Conservation (phyloP, 2,113 vertebrate genomes). For the Spea multiplicata region DNA sequence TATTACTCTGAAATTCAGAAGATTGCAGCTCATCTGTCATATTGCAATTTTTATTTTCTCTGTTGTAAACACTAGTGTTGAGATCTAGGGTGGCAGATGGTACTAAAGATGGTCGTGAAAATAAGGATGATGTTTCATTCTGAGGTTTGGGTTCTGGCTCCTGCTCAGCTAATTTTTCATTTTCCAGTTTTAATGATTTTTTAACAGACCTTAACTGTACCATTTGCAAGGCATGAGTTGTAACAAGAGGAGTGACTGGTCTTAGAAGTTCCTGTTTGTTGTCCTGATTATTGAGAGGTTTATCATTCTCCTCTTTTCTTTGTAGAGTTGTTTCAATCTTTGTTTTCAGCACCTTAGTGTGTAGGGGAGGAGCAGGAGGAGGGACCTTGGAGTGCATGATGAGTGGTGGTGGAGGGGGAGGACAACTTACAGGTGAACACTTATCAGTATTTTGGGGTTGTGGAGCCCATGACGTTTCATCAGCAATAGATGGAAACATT, state of each 20-base stretch:
- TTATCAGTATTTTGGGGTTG: slow-evolving; percentile 52
- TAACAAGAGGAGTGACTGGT: slow-evolving; percentile 79
- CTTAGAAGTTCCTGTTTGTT: slow-evolving; percentile 58
- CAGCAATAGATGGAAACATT: slow-evolving; percentile 58
- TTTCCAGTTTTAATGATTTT: slow-evolving; percentile 59
- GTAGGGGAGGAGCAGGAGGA: slow-evolving; percentile 62
- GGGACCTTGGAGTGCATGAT: slow-evolving; percentile 51
- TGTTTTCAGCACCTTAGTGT: slow-evolving; percentile 65
- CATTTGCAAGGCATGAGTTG: slow-evolving; percentile 80
- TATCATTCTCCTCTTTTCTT: slow-evolving; percentile 49
- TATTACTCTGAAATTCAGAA: slow-evolving; percentile 51
- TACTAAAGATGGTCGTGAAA: slow-evolving; percentile 57
- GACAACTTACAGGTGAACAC: slow-evolving; percentile 55
- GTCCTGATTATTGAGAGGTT: slow-evolving; percentile 49
- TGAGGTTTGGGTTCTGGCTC: slow-evolving; percentile 59
- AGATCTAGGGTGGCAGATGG: slow-evolving; percentile 64
- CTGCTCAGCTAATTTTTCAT: slow-evolving; percentile 45
- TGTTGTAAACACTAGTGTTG: slow-evolving; percentile 60
- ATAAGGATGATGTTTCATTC: slow-evolving; percentile 59
- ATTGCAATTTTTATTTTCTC: slow-evolving; percentile 62
- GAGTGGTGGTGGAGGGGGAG: slow-evolving; percentile 51
- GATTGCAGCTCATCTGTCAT: slow-evolving; percentile 61
- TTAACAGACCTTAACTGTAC: slow-evolving; percentile 85
- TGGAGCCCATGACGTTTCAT: slow-evolving; percentile 58
- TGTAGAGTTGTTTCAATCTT: slow-evolving; percentile 53